These are phyloP conservation scores for Aphaenogaster ashmeadi DNA, from an alignment of 1,140 invertebrate species.

Conservation along the genomic window DNA sequence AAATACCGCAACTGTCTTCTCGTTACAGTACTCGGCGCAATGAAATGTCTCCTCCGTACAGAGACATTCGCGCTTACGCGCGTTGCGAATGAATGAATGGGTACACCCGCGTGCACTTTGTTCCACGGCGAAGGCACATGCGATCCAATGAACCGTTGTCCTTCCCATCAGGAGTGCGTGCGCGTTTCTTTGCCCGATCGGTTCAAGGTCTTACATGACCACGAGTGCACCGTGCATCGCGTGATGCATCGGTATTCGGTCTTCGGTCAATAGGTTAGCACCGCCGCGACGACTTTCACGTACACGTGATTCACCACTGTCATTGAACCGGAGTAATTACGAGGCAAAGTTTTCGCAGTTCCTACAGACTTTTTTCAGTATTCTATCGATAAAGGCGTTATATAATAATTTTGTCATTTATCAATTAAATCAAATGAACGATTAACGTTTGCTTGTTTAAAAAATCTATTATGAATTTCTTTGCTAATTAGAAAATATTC, in stretches of 20 bases:
- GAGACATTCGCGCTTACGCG: not conserved
- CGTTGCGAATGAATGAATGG: conserved; percentile 45
- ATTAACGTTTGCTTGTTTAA: not conserved
- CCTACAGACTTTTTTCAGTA: not conserved
- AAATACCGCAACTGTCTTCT: not conserved
- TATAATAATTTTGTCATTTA: not conserved
- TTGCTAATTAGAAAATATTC: not conserved
- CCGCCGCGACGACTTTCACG: conserved; percentile 39
- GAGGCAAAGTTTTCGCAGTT: not conserved
- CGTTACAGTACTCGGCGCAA: not conserved
- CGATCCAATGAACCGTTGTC: conserved; percentile 69
- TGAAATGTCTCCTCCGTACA: not conserved
- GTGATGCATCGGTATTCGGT: conserved; percentile 64
- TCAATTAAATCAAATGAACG: not conserved
- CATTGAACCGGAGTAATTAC: conserved; percentile 35
- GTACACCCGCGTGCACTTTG: conserved; percentile 46
- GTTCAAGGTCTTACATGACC: conserved; percentile 65
- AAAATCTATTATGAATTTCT: not conserved
- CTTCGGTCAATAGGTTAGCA: conserved; percentile 62
- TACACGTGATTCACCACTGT: conserved; percentile 50
- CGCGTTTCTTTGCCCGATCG: conserved; percentile 53
- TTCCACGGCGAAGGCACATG: conserved; percentile 55
- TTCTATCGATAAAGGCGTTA: not conserved
- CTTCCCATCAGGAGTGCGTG: conserved; percentile 59
- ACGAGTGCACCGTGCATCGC: conserved; percentile 50